Evolutionary conservation across 1,140 invertebrate species (phyloP).

Genomic region (Drosophila yakuba): DNA sequence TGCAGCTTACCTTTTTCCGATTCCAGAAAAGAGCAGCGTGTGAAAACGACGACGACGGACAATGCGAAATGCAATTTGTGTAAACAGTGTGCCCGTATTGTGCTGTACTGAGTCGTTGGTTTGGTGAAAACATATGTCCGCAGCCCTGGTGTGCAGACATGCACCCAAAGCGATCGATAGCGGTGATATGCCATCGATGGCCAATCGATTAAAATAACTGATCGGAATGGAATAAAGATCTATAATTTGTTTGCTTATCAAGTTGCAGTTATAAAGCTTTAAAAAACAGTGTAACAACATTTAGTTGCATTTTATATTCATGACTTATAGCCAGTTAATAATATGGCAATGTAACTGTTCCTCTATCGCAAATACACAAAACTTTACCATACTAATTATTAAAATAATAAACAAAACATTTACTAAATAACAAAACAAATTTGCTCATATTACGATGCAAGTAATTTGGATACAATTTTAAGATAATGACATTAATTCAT

Average conservation of each 20-base stretch:
- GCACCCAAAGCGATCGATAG: not conserved
- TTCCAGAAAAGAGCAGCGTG: conserved; percentile 70
- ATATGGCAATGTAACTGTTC: too few species aligned
- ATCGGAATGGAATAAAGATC: not conserved
- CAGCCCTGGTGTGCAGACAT: not conserved
- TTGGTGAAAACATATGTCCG: conserved; percentile 14
- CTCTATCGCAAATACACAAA: too few species aligned
- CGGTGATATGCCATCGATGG: not conserved
- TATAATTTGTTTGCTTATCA: not conserved
- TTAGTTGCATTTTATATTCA: too few species aligned
- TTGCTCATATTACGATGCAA: too few species aligned
- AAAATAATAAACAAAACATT: too few species aligned
- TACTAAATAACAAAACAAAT: too few species aligned
- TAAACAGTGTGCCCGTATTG: conserved; percentile 32
- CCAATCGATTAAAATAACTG: not conserved
- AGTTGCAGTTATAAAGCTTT: too few species aligned
- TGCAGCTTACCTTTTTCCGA: conserved; percentile 69
- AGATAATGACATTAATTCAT: too few species aligned
- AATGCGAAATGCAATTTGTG: conserved; percentile 74
- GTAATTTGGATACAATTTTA: too few species aligned
- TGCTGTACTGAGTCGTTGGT: not conserved
- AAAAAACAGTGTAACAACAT: too few species aligned
- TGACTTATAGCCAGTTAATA: too few species aligned
- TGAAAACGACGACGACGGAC: conserved; percentile 70
- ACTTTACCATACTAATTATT: too few species aligned